These are phyloP conservation scores for Hyperoplus immaculatus DNA, from an alignment of 2,797 vertebrate genomes.

Conservation along the genomic window DNA sequence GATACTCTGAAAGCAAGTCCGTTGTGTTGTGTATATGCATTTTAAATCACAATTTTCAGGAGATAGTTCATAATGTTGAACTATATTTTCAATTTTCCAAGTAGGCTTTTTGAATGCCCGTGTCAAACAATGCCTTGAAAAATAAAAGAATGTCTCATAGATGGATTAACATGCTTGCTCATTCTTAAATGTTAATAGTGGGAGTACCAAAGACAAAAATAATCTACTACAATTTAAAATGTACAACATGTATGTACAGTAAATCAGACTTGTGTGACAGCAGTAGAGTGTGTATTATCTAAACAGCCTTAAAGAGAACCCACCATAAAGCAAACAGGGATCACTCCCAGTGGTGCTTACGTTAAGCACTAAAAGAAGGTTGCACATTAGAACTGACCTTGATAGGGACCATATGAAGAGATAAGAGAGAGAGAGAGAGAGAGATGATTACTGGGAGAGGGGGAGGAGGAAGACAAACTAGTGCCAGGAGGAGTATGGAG, in stretches of 20 bases:
- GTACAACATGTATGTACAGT: neutral
- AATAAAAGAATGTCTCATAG: too few species aligned
- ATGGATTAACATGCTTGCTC: too few species aligned
- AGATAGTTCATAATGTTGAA: too few species aligned
- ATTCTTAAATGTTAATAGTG: too few species aligned
- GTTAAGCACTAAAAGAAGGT: conserved; percentile 21
- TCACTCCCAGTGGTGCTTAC: conserved; percentile 18
- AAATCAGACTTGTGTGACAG: neutral
- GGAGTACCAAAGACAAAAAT: too few species aligned
- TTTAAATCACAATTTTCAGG: neutral
- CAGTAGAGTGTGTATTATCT: conserved; percentile 9
- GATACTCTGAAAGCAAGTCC: neutral
- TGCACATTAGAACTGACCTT: conserved; percentile 16
- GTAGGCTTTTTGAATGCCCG: too few species aligned
- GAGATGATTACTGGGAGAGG: neutral
- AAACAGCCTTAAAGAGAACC: neutral
- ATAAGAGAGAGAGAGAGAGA: conserved; percentile 32
- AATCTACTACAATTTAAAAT: neutral
- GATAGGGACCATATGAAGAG: conserved; percentile 34
- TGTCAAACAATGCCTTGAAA: too few species aligned
- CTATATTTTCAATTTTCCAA: too few species aligned
- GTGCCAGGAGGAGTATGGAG: conserved; percentile 2
- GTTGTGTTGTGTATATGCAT: neutral
- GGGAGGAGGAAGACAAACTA: conserved; percentile 10
- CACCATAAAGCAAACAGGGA: conserved; percentile 18